These are phyloP conservation scores for Aphelenchoides avenae DNA, from an alignment of 1,140 invertebrate genomes.

Conservation along the genomic window DNA sequence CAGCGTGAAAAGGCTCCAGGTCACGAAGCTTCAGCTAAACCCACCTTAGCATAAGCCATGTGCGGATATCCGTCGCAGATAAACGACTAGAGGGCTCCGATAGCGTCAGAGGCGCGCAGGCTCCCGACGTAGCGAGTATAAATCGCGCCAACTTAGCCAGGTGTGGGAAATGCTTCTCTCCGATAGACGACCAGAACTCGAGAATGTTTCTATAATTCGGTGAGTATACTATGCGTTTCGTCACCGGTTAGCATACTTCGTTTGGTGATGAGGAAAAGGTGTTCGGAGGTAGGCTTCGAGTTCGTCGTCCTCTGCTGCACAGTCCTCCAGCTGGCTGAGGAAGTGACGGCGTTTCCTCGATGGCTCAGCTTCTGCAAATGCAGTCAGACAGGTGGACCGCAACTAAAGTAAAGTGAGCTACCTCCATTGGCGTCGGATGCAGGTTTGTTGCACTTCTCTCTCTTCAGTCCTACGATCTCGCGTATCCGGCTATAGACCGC, in stretches of 20 bases:
- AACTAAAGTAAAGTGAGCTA: slow-evolving; percentile 6
- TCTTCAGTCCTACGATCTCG: slow-evolving; percentile 20
- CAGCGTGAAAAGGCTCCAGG: not conserved
- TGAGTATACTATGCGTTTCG: not conserved
- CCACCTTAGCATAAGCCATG: slow-evolving; percentile 37
- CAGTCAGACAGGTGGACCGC: not conserved
- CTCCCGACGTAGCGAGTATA: slow-evolving; percentile 24
- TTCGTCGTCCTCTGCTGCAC: slow-evolving; percentile 41
- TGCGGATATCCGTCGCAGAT: slow-evolving; percentile 29
- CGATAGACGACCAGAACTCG: slow-evolving; percentile 43
- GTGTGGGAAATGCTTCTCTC: slow-evolving; percentile 31
- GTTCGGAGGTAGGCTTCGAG: slow-evolving; percentile 34
- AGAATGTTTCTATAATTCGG: slow-evolving; percentile 34
- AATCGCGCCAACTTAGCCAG: slow-evolving; percentile 36
- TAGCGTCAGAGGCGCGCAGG: slow-evolving; percentile 19
- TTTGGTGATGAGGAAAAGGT: slow-evolving; percentile 26
- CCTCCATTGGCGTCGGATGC: slow-evolving; percentile 4
- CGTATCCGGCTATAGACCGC: slow-evolving; percentile 24
- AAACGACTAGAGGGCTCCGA: slow-evolving; percentile 17
- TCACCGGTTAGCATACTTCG: slow-evolving; percentile 11
- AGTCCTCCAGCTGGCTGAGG: slow-evolving; percentile 36
- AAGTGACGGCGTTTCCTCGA: slow-evolving; percentile 38
- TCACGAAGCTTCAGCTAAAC: too few species aligned
- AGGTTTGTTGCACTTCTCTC: slow-evolving; percentile 12
- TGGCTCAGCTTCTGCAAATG: slow-evolving; percentile 19